phyloP scores from a whole-genome alignment of 2,797 vertebrate genomes.

The Cossypha heuglini region DNA sequence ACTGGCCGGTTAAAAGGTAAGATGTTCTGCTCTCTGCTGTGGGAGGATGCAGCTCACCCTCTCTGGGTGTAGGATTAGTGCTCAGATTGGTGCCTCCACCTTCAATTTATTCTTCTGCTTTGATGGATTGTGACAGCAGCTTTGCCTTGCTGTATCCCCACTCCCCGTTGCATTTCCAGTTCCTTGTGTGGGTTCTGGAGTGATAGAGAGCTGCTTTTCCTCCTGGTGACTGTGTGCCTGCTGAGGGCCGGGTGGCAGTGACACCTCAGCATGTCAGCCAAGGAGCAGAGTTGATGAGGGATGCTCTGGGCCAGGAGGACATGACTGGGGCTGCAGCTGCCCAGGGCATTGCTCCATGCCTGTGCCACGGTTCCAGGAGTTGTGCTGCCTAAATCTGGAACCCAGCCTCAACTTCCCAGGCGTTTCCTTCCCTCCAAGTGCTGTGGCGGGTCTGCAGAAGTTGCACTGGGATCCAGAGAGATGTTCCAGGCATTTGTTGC shows the following conservation, averaged over 20 bases:
- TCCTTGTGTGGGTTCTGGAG: background rate
- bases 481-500: background rate
- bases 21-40: background rate
- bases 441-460: background rate
- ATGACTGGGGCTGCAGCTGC: rapidly evolving
- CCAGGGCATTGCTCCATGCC: rapidly evolving
- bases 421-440: background rate
- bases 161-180: background rate
- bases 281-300: background rate
- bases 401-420: background rate
- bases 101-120: background rate
- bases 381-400: background rate
- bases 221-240: background rate
- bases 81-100: background rate
- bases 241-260: background rate
- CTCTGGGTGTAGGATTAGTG: background rate
- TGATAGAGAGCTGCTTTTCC: background rate
- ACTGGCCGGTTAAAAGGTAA: slow-evolving; percentile 89
- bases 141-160: rapidly evolving
- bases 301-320: background rate
- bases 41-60: background rate
- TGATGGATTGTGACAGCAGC: background rate
- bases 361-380: background rate
- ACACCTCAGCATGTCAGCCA: background rate
- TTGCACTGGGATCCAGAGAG: background rate